phyloP scores from a whole-genome alignment of 2,113 vertebrate genomes.

The Bos taurus region ARS-UCD2.0 NC_037339.1:85660501-85661000 shows the following conservation, averaged over 20 bases:
- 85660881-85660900: not conserved
- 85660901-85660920: slow-evolving; percentile 73
- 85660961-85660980: not conserved
- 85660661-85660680: not conserved
- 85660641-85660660: fast-evolving
- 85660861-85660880: not conserved
- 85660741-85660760: not conserved
- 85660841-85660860: not conserved
- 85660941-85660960: slow-evolving; percentile 84
- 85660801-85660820: not conserved
- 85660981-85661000: slow-evolving; percentile 46
- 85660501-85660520: not conserved
- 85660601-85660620: not conserved
- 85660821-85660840: fast-evolving
- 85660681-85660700: not conserved
- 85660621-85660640: not conserved
- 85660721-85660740: not conserved
- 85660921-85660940: slow-evolving; percentile 83
- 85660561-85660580: not conserved
- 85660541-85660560: not conserved
- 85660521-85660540: not conserved
- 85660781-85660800: not conserved
- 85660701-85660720: not conserved
- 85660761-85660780: not conserved
- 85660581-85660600: not conserved